Conservation (phyloP, 1,140 invertebrate species). For the Berghia stephanieae region DNA sequence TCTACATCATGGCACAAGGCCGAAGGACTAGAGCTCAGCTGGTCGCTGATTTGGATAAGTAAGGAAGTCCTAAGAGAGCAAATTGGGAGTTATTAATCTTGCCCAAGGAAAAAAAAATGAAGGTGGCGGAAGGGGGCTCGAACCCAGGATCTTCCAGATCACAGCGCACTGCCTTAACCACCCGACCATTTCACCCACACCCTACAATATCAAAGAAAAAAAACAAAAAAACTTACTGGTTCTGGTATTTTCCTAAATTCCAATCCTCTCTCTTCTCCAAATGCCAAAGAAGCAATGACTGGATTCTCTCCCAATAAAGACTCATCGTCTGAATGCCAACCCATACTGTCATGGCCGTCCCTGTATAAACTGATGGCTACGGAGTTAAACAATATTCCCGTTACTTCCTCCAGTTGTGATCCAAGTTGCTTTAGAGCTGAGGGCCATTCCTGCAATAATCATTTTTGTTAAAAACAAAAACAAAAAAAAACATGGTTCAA, state of each 20-base stretch:
- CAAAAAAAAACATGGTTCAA: too few relatives aligned
- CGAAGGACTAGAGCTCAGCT: too few relatives aligned
- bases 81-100: too few relatives aligned
- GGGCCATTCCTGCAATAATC: conserved; percentile 49
- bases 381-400: conserved; percentile 68
- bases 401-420: conserved; percentile 58
- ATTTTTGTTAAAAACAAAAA: not conserved
- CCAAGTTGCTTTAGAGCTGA: conserved; percentile 49
- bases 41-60: too few relatives aligned
- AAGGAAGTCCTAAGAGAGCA: not conserved
- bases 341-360: conserved; percentile 68
- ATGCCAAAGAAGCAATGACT: conserved; percentile 68
- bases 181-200: too few relatives aligned
- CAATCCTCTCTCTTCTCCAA: conserved; percentile 68
- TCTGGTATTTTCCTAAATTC: conserved; percentile 65
- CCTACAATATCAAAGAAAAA: too few relatives aligned
- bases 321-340: conserved; percentile 70
- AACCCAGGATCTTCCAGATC: too few relatives aligned
- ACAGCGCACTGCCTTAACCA: too few relatives aligned
- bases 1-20: too few relatives aligned
- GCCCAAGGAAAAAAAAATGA: not conserved
- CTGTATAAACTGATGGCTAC: conserved; percentile 69
- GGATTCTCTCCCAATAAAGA: conserved; percentile 65
- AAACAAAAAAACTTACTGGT: conserved; percentile 39
- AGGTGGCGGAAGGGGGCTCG: not conserved